Conservation (phyloP, 2,113 vertebrate genomes). For the Chelonoidis abingdonii region DNA sequence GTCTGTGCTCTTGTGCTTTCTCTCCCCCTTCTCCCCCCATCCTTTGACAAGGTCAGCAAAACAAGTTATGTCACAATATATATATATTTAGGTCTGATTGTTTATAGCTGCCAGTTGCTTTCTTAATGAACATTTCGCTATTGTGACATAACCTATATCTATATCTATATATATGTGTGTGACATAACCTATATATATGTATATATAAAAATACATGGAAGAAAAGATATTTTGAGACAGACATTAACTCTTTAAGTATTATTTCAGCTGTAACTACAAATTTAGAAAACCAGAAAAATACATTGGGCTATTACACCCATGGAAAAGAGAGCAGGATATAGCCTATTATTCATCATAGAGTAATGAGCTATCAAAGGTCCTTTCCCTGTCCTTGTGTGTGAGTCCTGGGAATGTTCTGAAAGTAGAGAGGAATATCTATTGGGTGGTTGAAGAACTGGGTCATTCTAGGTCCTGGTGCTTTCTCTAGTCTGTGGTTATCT, state of each 20-base stretch:
- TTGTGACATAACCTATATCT: too few relatives aligned
- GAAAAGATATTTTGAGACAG: background rate
- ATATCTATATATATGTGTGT: too few relatives aligned
- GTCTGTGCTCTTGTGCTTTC: background rate
- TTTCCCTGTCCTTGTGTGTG: background rate
- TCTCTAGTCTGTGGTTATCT: background rate
- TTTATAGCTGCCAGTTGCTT: too few relatives aligned
- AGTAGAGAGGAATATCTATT: background rate
- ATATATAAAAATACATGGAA: background rate
- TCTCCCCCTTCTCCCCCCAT: background rate
- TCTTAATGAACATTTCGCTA: too few relatives aligned
- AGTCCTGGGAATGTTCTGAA: background rate
- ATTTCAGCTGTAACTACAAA: too few relatives aligned
- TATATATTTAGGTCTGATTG: too few relatives aligned
- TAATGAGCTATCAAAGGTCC: background rate
- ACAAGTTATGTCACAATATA: rapidly evolving
- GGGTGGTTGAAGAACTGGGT: background rate
- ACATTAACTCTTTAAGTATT: background rate
- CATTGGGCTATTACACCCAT: background rate
- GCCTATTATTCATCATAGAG: background rate
- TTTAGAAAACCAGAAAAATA: background rate
- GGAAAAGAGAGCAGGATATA: background rate
- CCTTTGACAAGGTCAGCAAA: background rate
- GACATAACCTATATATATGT: background rate
- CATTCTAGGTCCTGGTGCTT: background rate